Conservation (phyloP, 2,113 vertebrate species). For the Glareola pratincola region DNA sequence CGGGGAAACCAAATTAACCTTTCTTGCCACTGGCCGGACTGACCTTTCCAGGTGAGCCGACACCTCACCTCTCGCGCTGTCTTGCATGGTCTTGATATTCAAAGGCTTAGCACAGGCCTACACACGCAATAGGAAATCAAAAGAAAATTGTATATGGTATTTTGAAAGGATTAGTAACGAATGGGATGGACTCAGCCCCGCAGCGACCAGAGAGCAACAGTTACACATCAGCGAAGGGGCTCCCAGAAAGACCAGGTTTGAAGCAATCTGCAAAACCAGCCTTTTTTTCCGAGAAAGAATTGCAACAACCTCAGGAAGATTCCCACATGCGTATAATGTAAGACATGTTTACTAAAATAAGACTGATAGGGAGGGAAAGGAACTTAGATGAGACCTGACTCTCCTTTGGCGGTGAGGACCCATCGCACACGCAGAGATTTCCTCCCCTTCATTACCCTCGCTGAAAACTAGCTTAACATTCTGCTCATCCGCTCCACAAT, state of each 20-base stretch:
- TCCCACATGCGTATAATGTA: background rate
- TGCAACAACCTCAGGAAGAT: background rate
- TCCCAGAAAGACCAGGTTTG: background rate
- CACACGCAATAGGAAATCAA: background rate
- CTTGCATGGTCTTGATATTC: background rate
- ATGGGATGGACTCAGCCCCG: background rate
- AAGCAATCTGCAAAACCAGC: background rate
- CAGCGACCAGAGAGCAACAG: background rate
- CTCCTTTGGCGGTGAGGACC: background rate
- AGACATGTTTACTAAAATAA: background rate
- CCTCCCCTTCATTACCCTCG: background rate
- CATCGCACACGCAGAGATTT: accelerated
- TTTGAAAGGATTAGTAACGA: background rate
- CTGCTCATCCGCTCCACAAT: background rate
- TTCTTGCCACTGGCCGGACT: background rate
- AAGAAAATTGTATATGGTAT: background rate
- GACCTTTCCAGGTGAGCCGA: background rate
- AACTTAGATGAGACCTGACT: background rate
- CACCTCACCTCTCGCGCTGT: background rate
- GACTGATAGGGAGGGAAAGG: background rate
- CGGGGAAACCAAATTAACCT: background rate
- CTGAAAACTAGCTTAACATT: background rate
- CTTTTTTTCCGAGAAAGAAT: background rate
- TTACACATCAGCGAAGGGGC: background rate
- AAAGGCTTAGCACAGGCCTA: background rate